phyloP scores from a whole-genome alignment of 2,797 vertebrate species.

The Siniperca obscura region DNA sequence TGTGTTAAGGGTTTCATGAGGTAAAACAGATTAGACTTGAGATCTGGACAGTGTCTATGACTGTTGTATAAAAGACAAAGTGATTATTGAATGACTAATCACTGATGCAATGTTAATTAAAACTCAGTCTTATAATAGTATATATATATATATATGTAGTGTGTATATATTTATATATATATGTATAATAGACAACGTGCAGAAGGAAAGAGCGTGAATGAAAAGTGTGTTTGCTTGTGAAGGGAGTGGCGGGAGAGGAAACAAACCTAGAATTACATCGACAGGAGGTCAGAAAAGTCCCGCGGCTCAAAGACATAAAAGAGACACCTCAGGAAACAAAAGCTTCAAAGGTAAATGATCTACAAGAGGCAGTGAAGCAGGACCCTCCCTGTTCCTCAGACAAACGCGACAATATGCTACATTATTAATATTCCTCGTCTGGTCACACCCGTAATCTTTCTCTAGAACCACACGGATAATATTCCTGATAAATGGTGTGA shows the following conservation, averaged over 20 bases:
- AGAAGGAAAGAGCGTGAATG: not conserved
- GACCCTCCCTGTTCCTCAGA: conserved; percentile 34
- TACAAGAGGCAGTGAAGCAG: conserved; percentile 33
- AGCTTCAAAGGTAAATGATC: conserved; percentile 67
- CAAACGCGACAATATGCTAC: conserved; percentile 28
- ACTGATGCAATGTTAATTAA: not conserved
- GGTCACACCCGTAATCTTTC: conserved; percentile 28
- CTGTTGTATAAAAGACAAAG: not conserved
- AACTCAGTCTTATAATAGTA: not conserved
- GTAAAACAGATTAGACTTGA: not conserved
- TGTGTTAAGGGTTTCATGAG: not conserved
- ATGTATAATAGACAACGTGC: not conserved
- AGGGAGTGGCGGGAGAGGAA: conserved; percentile 53
- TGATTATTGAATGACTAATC: not conserved
- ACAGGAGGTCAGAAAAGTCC: conserved; percentile 47
- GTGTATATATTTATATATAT: no score
- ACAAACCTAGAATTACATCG: conserved; percentile 28
- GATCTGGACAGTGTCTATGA: not conserved
- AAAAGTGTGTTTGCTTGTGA: conserved; percentile 13
- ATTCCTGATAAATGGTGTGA: conserved; percentile 38
- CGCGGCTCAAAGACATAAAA: conserved; percentile 38
- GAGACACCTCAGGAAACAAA: conserved; percentile 53
- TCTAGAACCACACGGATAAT: conserved; percentile 13
- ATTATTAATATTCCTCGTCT: conserved; percentile 42
- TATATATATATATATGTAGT: no score